phyloP scores from a whole-genome alignment of 2,113 vertebrate genomes.

The Cinclus mexicanus region DNA sequence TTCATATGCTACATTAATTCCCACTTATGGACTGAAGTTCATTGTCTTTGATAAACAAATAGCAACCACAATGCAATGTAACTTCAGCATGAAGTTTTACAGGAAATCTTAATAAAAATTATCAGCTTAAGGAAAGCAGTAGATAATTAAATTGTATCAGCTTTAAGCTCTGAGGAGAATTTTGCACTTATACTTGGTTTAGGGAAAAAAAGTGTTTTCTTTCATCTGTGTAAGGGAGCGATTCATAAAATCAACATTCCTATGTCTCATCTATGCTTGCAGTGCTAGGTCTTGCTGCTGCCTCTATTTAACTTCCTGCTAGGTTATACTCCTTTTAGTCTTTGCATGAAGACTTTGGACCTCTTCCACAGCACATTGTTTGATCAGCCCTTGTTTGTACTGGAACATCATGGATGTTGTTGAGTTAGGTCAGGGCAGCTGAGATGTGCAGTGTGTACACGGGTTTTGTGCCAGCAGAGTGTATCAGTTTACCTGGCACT shows the following conservation, averaged over 20 bases:
- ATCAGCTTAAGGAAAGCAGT: not conserved
- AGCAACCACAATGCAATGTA: not conserved
- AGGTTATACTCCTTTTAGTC: not conserved
- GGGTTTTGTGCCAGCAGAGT: not conserved
- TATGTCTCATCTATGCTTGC: not conserved
- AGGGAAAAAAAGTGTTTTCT: not conserved
- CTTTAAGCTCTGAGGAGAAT: not conserved
- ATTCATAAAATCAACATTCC: not conserved
- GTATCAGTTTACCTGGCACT: not conserved
- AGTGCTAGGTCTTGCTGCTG: not conserved
- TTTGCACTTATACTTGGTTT: not conserved
- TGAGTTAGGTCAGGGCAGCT: not conserved
- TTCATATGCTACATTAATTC: not conserved
- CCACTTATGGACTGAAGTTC: not conserved
- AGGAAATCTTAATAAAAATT: not conserved
- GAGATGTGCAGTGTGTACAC: not conserved
- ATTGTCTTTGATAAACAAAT: not conserved
- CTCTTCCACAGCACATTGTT: not conserved
- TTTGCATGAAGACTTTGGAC: not conserved
- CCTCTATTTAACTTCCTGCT: not conserved
- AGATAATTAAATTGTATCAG: not conserved
- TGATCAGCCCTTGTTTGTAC: not conserved
- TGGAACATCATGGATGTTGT: fast-evolving
- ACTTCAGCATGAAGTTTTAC: not conserved
- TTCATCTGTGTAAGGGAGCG: fast-evolving